Conservation (phyloP, 2,888 invertebrate genomes). For the Amphiduros pacificus region DNA sequence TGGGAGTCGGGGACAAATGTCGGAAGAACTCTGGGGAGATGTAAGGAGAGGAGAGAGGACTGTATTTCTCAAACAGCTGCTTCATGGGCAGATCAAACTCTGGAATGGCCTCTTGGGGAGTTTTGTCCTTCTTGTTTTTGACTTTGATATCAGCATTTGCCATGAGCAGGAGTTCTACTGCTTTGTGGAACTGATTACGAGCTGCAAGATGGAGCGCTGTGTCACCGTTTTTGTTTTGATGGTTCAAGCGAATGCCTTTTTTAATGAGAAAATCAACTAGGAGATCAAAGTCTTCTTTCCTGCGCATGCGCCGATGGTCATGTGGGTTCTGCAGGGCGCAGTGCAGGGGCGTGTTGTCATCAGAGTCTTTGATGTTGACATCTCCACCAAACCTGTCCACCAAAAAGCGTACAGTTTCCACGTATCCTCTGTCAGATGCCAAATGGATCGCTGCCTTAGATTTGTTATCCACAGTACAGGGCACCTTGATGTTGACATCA, state of each 20-base stretch:
- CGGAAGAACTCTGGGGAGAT: too few species aligned
- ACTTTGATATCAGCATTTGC: conserved; percentile 9
- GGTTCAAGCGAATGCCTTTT: conserved; percentile 14
- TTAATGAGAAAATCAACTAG: conserved; percentile 19
- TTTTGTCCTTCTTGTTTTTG: conserved; percentile 12
- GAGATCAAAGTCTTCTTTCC: conserved; percentile 23
- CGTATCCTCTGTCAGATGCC: conserved; percentile 17
- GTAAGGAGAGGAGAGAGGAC: neutral
- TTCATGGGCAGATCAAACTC: conserved; percentile 21
- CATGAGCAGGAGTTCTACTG: conserved; percentile 14
- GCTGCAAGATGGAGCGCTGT: conserved; percentile 26
- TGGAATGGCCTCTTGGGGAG: conserved; percentile 17
- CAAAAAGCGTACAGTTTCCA: conserved; percentile 23
- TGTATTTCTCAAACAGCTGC: conserved; percentile 20
- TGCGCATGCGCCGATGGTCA: conserved; percentile 23
- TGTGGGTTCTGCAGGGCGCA: conserved; percentile 11
- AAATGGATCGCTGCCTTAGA: conserved; percentile 23
- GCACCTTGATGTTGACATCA: conserved; percentile 21
- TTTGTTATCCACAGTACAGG: neutral
- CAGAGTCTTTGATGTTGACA: conserved; percentile 21
- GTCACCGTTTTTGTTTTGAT: conserved; percentile 13
- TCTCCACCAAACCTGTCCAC: conserved; percentile 23
- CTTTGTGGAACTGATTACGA: conserved; percentile 19
- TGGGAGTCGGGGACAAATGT: too few species aligned
- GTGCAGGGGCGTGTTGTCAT: conserved; percentile 23